Base-by-base conservation (phyloP, 1,140 invertebrate genomes). In the Acyrthosiphon pisum region DNA sequence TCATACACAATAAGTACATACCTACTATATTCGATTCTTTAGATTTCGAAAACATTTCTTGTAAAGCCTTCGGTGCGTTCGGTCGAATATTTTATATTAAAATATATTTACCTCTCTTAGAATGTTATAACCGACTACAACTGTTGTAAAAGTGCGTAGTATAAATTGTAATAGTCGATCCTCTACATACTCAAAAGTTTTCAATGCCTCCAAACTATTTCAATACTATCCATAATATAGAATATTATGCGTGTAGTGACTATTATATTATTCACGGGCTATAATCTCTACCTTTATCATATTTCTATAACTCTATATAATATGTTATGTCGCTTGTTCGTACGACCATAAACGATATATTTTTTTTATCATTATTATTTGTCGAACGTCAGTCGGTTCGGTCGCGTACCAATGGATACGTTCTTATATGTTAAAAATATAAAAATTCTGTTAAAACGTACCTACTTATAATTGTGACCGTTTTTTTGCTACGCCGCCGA, bases 401-500 rank as follows among this genome's bases (percentile, higher is more conserved):
- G 30, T 76, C 76, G 35, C 35, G 35, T 83, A 83, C 7, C n/a
- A 20, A 9, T 37, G 6, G n/a, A 35, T 83, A 83, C 76, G 35
- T 22, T 37, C 20, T 83, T 83, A 83, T 81, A 26, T 68, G 35
- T 37, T 83, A 37, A 83, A 83, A 83, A 83, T 83, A 83, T 83
- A 83, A 83, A 83, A 83, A 83, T 83, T 83, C 76, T 83, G 76
- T 83, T 37, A 83, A 83, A 83, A 83, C 22, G 20, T 83, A 23
- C n/a, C 41, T 4, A 76, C 11, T 53, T 22, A 76, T 76, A 76
- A 76, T n/a, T 76, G 60, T 83, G 23, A 37, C 76, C 35, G 76
- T 37, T 83, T 83, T 83, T 37, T 83, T 83, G 76, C 37, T 37
- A 37, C 35, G 22, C 35, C 35, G 7, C 76, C 76, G 76, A 37